Conservation (phyloP, 2,888 invertebrate species). For the Anticlea derivata region DNA sequence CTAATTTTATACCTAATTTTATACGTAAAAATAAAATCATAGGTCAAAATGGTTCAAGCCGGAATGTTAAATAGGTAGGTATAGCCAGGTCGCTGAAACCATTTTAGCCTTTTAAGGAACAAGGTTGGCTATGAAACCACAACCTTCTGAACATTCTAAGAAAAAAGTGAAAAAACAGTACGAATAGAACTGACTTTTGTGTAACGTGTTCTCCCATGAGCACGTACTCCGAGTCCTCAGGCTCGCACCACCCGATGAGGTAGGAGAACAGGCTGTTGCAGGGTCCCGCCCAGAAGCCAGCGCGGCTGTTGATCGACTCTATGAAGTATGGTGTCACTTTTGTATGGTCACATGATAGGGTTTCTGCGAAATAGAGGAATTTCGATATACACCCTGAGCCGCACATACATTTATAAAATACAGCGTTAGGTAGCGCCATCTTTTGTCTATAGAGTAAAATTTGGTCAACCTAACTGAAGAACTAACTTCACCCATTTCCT, state of each 20-base stretch:
- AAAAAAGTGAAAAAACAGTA: no score
- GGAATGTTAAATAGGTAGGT: no score
- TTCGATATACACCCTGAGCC: no score
- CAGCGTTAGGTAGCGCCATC: constrained; percentile 24
- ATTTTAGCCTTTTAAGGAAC: no score
- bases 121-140: no score
- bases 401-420: background rate
- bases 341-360: constrained; percentile 94
- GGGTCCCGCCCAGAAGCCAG: constrained; percentile 94
- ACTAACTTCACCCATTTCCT: no score
- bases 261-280: constrained; percentile 93
- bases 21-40: no score
- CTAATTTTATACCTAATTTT: no score
- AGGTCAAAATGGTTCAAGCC: no score
- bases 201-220: constrained; percentile 94
- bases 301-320: constrained; percentile 91
- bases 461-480: no score
- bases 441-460: constrained; percentile 6
- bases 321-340: constrained; percentile 96
- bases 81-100: no score
- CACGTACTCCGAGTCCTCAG: constrained; percentile 90
- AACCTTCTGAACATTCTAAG: no score
- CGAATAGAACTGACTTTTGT: constrained; percentile 85
- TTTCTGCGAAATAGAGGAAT: constrained; percentile 82
- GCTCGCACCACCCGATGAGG: constrained; percentile 92